phyloP scores from a whole-genome alignment of 1,140 invertebrate genomes.

The Kradibia gibbosae region DNA sequence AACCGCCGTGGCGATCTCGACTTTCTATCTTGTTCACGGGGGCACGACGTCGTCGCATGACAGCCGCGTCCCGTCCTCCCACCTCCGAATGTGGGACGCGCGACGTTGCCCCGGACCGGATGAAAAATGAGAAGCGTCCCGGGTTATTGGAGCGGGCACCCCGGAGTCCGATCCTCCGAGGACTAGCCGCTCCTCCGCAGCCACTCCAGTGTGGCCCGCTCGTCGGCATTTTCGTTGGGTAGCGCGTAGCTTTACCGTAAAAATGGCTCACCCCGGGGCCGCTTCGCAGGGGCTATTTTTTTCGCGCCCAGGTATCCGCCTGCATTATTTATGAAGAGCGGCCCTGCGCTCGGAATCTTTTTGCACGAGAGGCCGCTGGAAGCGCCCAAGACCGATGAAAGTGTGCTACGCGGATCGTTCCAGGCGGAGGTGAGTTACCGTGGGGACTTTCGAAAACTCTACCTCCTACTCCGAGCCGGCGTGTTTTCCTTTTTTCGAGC shows the following conservation, averaged over 20 bases:
- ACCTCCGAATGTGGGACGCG: conserved; percentile 26
- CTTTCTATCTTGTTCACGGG: conserved; percentile 40
- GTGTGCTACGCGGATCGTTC: neutral
- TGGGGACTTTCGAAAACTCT: neutral
- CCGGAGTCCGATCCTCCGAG: too few species aligned
- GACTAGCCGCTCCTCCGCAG: too few species aligned
- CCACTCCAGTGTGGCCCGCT: too few species aligned
- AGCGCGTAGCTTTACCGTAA: too few species aligned
- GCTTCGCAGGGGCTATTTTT: neutral
- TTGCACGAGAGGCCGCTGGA: neutral
- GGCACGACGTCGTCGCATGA: conserved; percentile 18
- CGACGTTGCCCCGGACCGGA: neutral
- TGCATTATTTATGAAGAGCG: conserved; percentile 22
- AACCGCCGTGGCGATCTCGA: conserved; percentile 36
- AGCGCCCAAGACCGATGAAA: neutral
- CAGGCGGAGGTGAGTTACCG: neutral
- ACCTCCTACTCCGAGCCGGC: neutral
- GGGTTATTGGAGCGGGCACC: neutral
- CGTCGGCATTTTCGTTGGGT: too few species aligned
- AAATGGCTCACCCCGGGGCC: too few species aligned
- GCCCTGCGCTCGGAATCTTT: neutral
- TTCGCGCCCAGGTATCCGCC: neutral
- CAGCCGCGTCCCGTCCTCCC: too few species aligned
- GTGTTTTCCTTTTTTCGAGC: neutral
- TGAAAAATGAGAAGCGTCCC: too few species aligned